These are phyloP conservation scores for Sparidentex hasta DNA, from an alignment of 2,797 vertebrate species.

Conservation along the genomic window DNA sequence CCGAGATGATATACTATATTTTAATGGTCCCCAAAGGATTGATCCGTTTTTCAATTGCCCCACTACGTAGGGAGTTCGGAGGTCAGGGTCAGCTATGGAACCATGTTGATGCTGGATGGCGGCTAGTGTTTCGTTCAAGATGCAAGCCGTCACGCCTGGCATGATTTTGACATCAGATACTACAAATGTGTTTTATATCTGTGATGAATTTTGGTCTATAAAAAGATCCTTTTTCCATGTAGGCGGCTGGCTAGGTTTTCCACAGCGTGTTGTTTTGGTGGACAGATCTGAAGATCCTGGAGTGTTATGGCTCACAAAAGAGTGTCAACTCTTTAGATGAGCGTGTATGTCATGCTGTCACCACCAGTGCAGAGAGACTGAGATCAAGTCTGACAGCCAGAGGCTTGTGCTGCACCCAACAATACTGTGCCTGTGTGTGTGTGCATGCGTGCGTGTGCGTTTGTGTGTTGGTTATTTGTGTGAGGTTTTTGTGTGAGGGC, in stretches of 20 bases:
- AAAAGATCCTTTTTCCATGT: slow-evolving; percentile 23
- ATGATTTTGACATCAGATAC: background rate
- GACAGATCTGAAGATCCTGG: slow-evolving; percentile 27
- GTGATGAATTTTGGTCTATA: background rate
- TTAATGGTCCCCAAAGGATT: background rate
- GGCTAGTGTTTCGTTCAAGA: background rate
- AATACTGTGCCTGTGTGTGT: slow-evolving; percentile 37
- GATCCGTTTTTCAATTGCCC: slow-evolving; percentile 5
- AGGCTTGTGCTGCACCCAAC: slow-evolving; percentile 31
- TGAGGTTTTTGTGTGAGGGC: slow-evolving; percentile 49
- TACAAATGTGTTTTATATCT: background rate
- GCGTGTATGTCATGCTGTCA: slow-evolving; percentile 59
- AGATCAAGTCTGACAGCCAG: slow-evolving; percentile 56
- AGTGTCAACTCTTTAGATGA: slow-evolving; percentile 52
- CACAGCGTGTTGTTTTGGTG: slow-evolving; percentile 13
- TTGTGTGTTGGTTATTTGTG: slow-evolving; percentile 39
- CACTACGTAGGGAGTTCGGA: slow-evolving; percentile 2
- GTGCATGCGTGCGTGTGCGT: slow-evolving; percentile 38
- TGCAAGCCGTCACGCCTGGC: background rate
- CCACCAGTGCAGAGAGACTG: slow-evolving; percentile 28
- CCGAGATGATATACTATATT: slow-evolving; percentile 1
- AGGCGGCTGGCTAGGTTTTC: slow-evolving; percentile 13
- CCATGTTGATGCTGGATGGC: background rate
- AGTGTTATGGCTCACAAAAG: slow-evolving; percentile 54
- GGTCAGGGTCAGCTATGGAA: slow-evolving; percentile 17